phyloP scores from a whole-genome alignment of 92 coral and sea anemone genomes.

The Phenganax subtilis region DNA sequence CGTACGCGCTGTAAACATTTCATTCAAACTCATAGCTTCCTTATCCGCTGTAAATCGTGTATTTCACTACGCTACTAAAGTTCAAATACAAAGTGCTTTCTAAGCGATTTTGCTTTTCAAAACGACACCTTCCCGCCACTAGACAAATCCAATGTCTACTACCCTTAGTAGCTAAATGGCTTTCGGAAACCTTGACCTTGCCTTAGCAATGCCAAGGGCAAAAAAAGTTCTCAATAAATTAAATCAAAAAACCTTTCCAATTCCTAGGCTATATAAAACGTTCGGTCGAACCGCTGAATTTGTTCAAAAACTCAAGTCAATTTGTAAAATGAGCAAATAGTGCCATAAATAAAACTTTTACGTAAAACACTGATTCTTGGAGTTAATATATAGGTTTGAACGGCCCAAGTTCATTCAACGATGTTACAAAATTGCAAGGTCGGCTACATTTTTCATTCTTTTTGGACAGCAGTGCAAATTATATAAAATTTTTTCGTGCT shows the following conservation, averaged over 20 bases:
- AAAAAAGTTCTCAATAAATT: not conserved
- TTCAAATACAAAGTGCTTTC: too few species aligned
- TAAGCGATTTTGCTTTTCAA: too few species aligned
- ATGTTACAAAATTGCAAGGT: constrained; percentile 1
- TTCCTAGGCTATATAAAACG: not conserved
- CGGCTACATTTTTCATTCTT: not conserved
- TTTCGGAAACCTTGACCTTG: constrained; percentile 3
- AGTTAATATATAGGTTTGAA: not conserved
- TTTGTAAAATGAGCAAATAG: too few species aligned
- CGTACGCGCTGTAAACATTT: constrained; percentile 19
- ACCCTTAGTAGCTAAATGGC: not conserved
- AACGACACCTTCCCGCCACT: not conserved
- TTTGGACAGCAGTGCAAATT: not conserved
- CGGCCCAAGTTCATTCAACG: not conserved
- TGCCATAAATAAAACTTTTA: not conserved
- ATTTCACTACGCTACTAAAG: not conserved
- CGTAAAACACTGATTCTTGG: not conserved
- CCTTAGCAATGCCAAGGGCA: not conserved
- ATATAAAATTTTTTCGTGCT: not conserved
- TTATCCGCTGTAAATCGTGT: not conserved
- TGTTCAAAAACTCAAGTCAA: not conserved
- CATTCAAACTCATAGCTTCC: not conserved
- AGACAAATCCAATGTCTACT: not conserved
- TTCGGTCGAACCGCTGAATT: not conserved
- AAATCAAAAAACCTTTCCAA: not conserved